Evolutionary conservation across 2,888 invertebrate genomes (phyloP), one percentile per base, ranked within the genome.

Genomic region (Ophion costatus): DNA sequence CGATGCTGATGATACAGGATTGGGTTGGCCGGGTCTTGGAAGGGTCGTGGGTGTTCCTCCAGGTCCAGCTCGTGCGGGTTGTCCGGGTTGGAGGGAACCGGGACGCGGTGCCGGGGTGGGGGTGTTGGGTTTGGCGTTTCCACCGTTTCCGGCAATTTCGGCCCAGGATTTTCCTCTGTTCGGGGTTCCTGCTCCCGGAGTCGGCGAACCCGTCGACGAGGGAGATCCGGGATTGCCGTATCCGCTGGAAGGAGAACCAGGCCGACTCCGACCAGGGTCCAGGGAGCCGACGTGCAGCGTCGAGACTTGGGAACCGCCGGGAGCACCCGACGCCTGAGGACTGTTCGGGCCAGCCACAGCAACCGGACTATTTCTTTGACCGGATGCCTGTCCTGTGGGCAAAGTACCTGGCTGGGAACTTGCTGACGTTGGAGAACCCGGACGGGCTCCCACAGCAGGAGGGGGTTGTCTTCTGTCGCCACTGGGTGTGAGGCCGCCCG

Each of bases 161-260:
- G 92, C 91, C 91, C 91, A 92, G 3, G 88, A 87, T 82, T 82
- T 89, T 57, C 87, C 90, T 57, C 87, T 86, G 22, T 82, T 83
- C 29, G 89, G 83, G 1, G 87, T 81, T 10, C 67, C 24, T n/a
- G 10, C 11, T n/a, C 74, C 77, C 9, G 84, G 79, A 7, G 79
- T 82, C 38, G 86, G 76, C 38, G 85, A 74, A 22, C 78, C 67
- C 63, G 80, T 67, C 73, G 74, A 38, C 14, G 57, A 24, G 22
- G 71, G 42, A 11, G 78, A 42, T 9, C 80, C 75, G n/a, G 82
- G 79, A 75, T 67, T 83, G 67, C 75, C 80, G 29, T 76, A 87
- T 14, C 85, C 84, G 57, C 84, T 86, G n/a, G 85, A 74, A 0
- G 81, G 80, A 1, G 85, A 78, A 14, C 79, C 80, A 2, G 85